phyloP scores from a whole-genome alignment of 2,888 invertebrate genomes.

The Prosapia bicincta region DNA sequence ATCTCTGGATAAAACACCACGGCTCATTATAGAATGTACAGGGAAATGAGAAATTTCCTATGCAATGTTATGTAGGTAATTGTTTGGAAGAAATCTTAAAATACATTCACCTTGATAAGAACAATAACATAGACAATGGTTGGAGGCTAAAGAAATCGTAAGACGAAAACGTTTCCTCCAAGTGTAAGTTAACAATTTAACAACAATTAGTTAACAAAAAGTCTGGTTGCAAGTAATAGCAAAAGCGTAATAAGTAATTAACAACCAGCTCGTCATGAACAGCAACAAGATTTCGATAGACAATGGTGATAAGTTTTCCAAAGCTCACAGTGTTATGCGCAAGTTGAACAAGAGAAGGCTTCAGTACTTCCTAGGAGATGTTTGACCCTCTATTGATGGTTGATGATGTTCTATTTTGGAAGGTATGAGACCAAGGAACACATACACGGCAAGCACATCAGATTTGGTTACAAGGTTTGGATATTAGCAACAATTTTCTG shows the following conservation, averaged over 20 bases:
- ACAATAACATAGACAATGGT: slow-evolving; percentile 35
- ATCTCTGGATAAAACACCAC: slow-evolving; percentile 35
- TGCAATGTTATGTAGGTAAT: slow-evolving; percentile 36
- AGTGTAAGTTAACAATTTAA: too few relatives aligned
- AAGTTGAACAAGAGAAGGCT: slow-evolving; percentile 33
- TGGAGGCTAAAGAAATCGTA: too few relatives aligned
- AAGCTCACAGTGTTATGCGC: slow-evolving; percentile 34
- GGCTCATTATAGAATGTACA: slow-evolving; percentile 33
- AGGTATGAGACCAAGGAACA: slow-evolving; percentile 29
- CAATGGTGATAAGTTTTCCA: slow-evolving; percentile 13
- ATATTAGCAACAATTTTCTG: slow-evolving; percentile 29
- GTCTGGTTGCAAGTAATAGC: too few relatives aligned
- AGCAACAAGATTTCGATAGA: too few relatives aligned
- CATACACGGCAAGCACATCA: slow-evolving; percentile 38
- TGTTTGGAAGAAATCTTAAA: slow-evolving; percentile 36
- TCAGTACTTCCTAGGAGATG: slow-evolving; percentile 33
- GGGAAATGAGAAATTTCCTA: slow-evolving; percentile 32
- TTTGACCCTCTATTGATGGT: slow-evolving; percentile 35
- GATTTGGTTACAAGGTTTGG: slow-evolving; percentile 39
- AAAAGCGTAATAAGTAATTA: too few relatives aligned
- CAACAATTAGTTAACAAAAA: too few relatives aligned
- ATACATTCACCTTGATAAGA: slow-evolving; percentile 38
- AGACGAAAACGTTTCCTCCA: too few relatives aligned
- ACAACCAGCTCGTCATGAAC: too few relatives aligned
- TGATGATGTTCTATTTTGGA: slow-evolving; percentile 38